phyloP scores from a whole-genome alignment of 2,797 vertebrate genomes.

The Tachyglossus aculeatus region DNA sequence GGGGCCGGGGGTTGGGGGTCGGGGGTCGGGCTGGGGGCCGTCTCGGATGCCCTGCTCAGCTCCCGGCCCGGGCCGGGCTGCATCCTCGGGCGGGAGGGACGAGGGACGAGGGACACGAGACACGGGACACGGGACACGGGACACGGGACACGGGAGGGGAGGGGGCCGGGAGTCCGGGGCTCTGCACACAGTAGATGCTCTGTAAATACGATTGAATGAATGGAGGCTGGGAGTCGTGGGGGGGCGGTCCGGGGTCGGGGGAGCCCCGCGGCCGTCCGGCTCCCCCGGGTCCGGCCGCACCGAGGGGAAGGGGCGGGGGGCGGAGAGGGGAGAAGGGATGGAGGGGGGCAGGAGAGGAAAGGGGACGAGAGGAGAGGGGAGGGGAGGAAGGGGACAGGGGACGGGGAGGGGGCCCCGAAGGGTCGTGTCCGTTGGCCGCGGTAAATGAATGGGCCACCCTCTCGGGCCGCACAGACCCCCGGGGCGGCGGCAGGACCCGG shows the following conservation, averaged over 20 bases:
- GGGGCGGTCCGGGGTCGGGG: neutral
- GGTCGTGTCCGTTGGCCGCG: neutral
- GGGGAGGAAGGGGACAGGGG: too few species aligned
- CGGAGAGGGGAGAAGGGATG: too few species aligned
- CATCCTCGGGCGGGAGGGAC: slow-evolving; percentile 23
- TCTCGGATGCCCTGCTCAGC: slow-evolving; percentile 38
- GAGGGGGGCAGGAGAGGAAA: too few species aligned
- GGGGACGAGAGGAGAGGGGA: too few species aligned
- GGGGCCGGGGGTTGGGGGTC: slow-evolving; percentile 37
- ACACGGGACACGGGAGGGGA: neutral
- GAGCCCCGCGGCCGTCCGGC: neutral
- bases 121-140: neutral
- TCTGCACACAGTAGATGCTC: too few species aligned
- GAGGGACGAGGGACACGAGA: neutral
- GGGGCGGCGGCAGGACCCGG: slow-evolving; percentile 7
- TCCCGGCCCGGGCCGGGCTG: slow-evolving; percentile 43
- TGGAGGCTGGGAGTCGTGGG: slow-evolving; percentile 4
- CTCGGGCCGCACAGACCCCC: neutral
- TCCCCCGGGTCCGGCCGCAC: neutral
- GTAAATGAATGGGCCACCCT: neutral
- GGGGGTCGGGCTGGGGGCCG: slow-evolving; percentile 46
- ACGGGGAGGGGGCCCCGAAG: neutral
- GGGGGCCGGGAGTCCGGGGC: neutral
- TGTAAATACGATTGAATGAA: neutral
- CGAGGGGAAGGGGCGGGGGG: neutral